These are phyloP conservation scores for Anser brachyrhynchus DNA, from an alignment of 2,113 vertebrate genomes.

Conservation along the genomic window DNA sequence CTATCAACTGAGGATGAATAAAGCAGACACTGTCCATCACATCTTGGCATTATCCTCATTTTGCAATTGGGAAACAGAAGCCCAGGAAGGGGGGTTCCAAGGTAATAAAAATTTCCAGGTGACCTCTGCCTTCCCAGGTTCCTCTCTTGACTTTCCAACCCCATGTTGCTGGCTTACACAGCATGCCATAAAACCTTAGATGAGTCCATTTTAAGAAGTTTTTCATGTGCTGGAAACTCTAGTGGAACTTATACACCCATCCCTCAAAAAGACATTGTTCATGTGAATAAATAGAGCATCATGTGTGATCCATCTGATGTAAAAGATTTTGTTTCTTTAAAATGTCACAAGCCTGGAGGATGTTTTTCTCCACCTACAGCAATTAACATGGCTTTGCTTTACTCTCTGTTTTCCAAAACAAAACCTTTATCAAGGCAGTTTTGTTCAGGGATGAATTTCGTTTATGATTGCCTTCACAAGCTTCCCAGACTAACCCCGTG, in stretches of 20 bases:
- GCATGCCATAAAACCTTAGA: neutral
- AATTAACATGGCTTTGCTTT: neutral
- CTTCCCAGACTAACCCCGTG: neutral
- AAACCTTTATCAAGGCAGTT: neutral
- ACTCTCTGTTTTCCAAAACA: neutral
- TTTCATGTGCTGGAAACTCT: neutral
- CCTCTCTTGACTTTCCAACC: neutral
- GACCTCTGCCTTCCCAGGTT: neutral
- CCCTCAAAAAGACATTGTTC: neutral
- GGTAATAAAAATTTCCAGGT: neutral
- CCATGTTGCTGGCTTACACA: neutral
- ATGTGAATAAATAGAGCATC: neutral
- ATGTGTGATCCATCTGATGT: neutral
- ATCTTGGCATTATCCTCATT: neutral
- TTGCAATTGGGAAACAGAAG: neutral
- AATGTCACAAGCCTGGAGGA: neutral
- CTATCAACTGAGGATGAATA: neutral
- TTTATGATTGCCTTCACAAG: constrained; percentile 11
- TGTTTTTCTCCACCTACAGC: neutral
- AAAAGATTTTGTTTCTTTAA: neutral
- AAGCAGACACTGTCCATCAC: neutral
- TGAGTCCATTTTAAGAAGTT: neutral
- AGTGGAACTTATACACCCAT: neutral
- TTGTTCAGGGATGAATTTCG: neutral
- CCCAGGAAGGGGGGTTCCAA: neutral